phyloP scores from a whole-genome alignment of 2,888 invertebrate species.

The Thalpophila matura region DNA sequence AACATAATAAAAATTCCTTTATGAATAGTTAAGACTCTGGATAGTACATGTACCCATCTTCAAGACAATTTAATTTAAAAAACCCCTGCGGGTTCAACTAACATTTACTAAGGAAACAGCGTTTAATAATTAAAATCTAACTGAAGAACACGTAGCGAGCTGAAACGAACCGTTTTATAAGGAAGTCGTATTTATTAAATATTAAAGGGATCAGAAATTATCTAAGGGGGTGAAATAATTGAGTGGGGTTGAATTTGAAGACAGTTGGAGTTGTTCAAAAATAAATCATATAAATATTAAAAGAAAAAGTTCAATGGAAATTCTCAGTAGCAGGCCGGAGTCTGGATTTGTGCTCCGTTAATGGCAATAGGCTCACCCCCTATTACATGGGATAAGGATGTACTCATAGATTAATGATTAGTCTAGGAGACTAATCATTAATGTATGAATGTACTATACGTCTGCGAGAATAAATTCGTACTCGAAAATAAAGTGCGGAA shows the following conservation, averaged over 20 bases:
- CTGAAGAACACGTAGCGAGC: background rate
- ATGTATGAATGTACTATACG: too few relatives aligned
- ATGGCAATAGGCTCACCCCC: too few relatives aligned
- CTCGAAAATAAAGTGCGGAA: too few relatives aligned
- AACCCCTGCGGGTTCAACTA: background rate
- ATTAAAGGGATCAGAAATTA: background rate
- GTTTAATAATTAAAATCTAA: slow-evolving; percentile 18
- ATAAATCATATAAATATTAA: too few relatives aligned
- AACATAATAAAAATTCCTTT: background rate
- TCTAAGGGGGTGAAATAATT: background rate
- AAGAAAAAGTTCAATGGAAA: too few relatives aligned
- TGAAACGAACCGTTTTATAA: background rate
- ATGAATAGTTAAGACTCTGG: background rate
- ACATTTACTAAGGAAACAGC: slow-evolving; percentile 12
- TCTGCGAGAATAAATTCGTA: too few relatives aligned
- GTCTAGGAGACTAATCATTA: too few relatives aligned
- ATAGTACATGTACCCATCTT: background rate
- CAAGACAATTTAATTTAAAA: slow-evolving; percentile 12
- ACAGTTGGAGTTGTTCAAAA: background rate
- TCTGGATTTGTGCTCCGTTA: too few relatives aligned
- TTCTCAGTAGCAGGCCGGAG: too few relatives aligned
- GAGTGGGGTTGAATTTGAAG: slow-evolving; percentile 1
- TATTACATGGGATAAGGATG: too few relatives aligned
- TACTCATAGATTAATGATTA: too few relatives aligned
- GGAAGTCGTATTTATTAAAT: slow-evolving; percentile 1